Evolutionary conservation across 2,888 invertebrate genomes (phyloP).

Genomic region (Hesperia comma): DNA sequence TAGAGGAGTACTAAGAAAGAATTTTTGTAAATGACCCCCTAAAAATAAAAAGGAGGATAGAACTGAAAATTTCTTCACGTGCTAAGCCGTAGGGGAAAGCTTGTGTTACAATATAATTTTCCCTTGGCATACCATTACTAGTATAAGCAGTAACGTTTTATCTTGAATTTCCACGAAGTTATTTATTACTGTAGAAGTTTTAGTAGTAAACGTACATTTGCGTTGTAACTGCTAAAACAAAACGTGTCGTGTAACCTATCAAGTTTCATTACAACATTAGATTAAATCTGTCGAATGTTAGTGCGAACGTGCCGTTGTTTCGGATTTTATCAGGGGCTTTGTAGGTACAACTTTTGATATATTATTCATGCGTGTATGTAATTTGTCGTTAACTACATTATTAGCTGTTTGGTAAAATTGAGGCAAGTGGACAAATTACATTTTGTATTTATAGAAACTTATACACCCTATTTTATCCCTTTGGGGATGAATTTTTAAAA

Average conservation of each 20-base stretch:
- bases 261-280: conserved; percentile 24
- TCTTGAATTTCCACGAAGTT: conserved; percentile 7
- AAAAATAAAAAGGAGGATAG: no score
- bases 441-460: no score
- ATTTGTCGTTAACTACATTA: no score
- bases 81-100: no score
- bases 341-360: background rate
- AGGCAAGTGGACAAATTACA: no score
- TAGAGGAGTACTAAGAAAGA: no score
- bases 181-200: conserved; percentile 7
- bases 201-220: conserved; percentile 1
- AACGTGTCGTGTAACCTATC: conserved; percentile 29
- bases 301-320: conserved; percentile 7
- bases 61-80: no score
- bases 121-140: background rate
- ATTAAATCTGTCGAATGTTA: conserved; percentile 3
- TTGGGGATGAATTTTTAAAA: no score
- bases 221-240: conserved; percentile 2
- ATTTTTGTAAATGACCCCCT: no score
- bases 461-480: no score
- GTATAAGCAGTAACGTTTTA: background rate
- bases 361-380: background rate
- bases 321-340: background rate
- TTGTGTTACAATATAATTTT: no score
- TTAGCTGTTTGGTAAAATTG: no score